Evolutionary conservation across 1,140 invertebrate genomes (phyloP), one percentile per base, ranked within the genome.

Genomic region (Solenopsis invicta): DNA sequence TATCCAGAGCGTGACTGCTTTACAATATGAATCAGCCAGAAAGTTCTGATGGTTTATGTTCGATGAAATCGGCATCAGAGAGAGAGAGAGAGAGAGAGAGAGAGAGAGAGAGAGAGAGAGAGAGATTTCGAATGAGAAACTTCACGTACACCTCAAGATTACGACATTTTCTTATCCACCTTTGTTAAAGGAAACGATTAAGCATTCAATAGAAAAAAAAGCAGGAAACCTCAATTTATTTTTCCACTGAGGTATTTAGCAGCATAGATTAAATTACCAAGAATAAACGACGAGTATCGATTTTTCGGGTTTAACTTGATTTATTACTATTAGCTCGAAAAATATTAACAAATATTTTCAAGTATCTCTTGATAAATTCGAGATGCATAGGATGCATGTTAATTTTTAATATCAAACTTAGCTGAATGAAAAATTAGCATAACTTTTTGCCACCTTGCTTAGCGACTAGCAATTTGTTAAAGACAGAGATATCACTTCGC

Each of bases 11-110:
- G 75, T 62, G 72, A 76, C 74, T 77, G 59, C 10, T 64, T 77
- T 75, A 56, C 72, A 34, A 52, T 75, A 77, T 77, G 24, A 77
- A 77, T 77, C 56, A 64, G 41, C 10, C 13, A 48, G 18, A 64
- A 77, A 77, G 6, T 29, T 62, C 24, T 18, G 9, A 45, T 64
- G 16, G 41, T 77, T 45, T 77, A 77, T 29, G 41, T 64, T 64
- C 18, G 21, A 76, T 45, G 54, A 61, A 64, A 77, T 77, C 13
- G 56, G 54, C 52, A 24, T 75, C 34, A 77, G 5, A 29, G 29
- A 29, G 29, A 29, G 29, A 29, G 29, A 29, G 29, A 29, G 29
- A 29, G 29, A 29, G 29, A 29, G 29, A 29, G 29, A 29, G 29
- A 29, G 29, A 29, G 29, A 29, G 29, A 29, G 29, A 29, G 29